Base-by-base conservation (phyloP, 1,140 invertebrate genomes). In the Eriocheir sinensis region DNA sequence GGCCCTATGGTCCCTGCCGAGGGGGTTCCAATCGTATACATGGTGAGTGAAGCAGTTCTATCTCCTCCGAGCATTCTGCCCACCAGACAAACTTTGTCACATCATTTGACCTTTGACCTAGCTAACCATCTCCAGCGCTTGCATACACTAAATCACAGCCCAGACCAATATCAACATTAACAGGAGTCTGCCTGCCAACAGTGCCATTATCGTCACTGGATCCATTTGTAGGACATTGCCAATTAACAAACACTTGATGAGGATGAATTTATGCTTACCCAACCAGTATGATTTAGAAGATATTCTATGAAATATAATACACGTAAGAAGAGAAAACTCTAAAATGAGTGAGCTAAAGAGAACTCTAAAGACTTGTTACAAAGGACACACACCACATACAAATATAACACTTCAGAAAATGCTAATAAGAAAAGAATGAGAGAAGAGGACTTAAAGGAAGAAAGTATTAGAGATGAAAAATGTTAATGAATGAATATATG, bases 131-230 rank as follows among this genome's bases (percentile, higher is more conserved):
- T 95, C 94, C 94, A 89, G 83, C 94, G 83, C 94, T 95, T 92
- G 91, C 94, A 89, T 95, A 95, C 94, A 95, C 94, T 95, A 89
- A 95, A 95, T 95, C 94, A 95, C 94, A 95, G 94, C 94, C 94
- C 94, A 80, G 94, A 95, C 94, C 94, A 89, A 95, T 92, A 95
- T 95, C 94, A 95, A 93, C 91, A 95, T 95, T 88, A 92, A 92
- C 91, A 92, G 91, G 85, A 92, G 91, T 93, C 53, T 92, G 91
- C 94, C 91, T 93, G 91, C 94, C 94, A 92, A 95, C 91, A 60
- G 48, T 93, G 60, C 85, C 53, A 80, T 44, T 91, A 36, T 86
- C 38, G 72, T 86, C 81, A 85, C 60, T 48, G 93, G 93, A 89
- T 89, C 32, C 38, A 41, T 60, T 81, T 80, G 41, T 40, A 80